Base-by-base conservation (phyloP, 2,888 invertebrate genomes). In the Chelonus formosanus region DNA sequence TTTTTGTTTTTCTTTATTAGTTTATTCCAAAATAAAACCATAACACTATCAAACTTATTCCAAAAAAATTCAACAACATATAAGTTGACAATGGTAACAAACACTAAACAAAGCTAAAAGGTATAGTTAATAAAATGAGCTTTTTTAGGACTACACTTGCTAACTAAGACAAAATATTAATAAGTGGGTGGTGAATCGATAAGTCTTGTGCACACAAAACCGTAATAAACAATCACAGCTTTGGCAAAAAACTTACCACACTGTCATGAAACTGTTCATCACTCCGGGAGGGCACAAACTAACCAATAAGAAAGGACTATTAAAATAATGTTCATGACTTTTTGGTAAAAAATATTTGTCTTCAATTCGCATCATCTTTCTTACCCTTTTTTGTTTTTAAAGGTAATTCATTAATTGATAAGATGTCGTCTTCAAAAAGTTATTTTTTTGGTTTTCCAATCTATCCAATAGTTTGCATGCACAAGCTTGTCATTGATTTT, bases 221-320 rank as follows among this genome's bases (percentile, higher is more conserved):
- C 73, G 74, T 65, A 79, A 76, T 74, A 79, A 74, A 67, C 69
- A 76, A 76, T 77, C 74, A 77, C 76, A 78, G 78, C 78, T 79
- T 79, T 68, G 67, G 55, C 52, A 71, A 75, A 78, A 73, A 83
- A 92, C 92, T 92, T 91, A 92, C 92, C 92, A 92, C 86, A 92
- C 91, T 86, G 91, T 91, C 90, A 92, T 91, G 90, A 92, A 92
- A 89, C 91, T 92, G 91, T 92, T 92, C 90, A 92, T 90, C 89
- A 92, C 90, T 91, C 92, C 92, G 89, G 91, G 92, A 86, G 91
- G 90, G 91, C 91, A 91, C 88, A 90, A 89, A 90, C 91, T 91
- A 89, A 89, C 88, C 87, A 88, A 88, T 87, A 87, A 88, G 86
- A 88, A 83, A 82, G 73, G 78, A 74, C 72, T 71, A 81, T 83